These are phyloP conservation scores for Paramuricea clavata DNA, from an alignment of 92 coral and sea anemone species.

Conservation along the genomic window DNA sequence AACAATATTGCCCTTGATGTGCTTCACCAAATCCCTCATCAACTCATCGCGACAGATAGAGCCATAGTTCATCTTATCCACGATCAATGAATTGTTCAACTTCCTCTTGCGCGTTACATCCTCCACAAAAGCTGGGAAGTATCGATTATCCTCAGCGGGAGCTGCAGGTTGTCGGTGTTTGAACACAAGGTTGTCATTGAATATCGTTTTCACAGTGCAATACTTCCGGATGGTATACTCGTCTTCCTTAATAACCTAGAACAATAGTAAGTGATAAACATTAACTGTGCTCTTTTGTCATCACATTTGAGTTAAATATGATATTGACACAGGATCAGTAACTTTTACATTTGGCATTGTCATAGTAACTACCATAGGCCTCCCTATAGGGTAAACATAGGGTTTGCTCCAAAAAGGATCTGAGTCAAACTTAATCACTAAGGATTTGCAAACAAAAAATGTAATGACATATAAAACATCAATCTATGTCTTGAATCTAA, in stretches of 20 bases:
- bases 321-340: no score
- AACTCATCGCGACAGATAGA: constrained; percentile 69
- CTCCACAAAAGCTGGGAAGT: constrained; percentile 72
- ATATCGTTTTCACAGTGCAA: constrained; percentile 38
- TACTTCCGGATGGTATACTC: constrained; percentile 81
- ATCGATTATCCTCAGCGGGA: constrained; percentile 69
- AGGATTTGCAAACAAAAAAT: no score
- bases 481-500: no score
- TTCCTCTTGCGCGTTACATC: constrained; percentile 44
- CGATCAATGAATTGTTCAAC: constrained; percentile 65
- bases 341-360: no score
- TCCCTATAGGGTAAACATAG: no score
- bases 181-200: constrained; percentile 23
- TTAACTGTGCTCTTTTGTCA: no score
- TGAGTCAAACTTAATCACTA: no score
- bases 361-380: no score
- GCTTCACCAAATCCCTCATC: constrained; percentile 62
- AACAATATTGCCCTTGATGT: constrained; percentile 76
- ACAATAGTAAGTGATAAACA: no score
- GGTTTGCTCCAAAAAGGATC: no score
- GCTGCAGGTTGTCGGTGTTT: constrained; percentile 64
- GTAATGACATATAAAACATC: no score
- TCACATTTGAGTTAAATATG: no score
- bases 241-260: constrained; percentile 73
- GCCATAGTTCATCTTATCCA: constrained; percentile 72